A percentile compares a stretch with the other conserved stretches of the same genome.
Conservation (phyloP, 2,797 vertebrate genomes). For the Argentina silus region DNA sequence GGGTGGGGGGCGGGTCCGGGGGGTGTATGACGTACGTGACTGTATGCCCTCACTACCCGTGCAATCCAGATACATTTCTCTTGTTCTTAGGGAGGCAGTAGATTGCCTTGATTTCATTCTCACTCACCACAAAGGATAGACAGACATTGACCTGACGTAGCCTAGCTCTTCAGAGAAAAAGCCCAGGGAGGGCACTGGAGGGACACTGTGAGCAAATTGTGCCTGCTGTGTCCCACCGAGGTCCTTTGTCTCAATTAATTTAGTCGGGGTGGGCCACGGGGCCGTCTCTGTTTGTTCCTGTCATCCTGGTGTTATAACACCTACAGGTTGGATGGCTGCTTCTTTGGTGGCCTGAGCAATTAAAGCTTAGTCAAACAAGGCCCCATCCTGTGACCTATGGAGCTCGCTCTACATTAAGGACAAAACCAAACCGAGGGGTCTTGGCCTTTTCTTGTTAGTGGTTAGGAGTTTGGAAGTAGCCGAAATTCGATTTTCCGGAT, state of each 20-base stretch:
- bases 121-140: background rate
- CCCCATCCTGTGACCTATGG: background rate
- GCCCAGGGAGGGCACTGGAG: background rate
- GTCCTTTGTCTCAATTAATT: constrained; percentile 44
- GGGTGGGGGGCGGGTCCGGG: no score
- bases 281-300: constrained; percentile 50
- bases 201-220: constrained; percentile 15
- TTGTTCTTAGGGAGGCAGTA: background rate
- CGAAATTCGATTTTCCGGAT: no score
- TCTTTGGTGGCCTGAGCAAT: constrained; percentile 55
- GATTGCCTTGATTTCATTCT: background rate
- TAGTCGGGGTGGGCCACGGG: constrained; percentile 21
- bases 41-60: background rate
- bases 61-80: background rate
- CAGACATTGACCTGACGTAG: background rate
- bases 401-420: background rate
- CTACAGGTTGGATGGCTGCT: constrained; percentile 25
- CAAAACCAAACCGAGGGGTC: background rate
- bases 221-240: constrained; percentile 32
- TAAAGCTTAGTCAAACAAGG: constrained; percentile 28
- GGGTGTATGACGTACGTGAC: no score
- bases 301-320: constrained; percentile 46
- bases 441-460: background rate
- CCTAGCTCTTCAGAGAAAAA: background rate
- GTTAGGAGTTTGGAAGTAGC: background rate